Base-by-base conservation (phyloP, 2,888 invertebrate species). In the Anthrax anthrax region DNA sequence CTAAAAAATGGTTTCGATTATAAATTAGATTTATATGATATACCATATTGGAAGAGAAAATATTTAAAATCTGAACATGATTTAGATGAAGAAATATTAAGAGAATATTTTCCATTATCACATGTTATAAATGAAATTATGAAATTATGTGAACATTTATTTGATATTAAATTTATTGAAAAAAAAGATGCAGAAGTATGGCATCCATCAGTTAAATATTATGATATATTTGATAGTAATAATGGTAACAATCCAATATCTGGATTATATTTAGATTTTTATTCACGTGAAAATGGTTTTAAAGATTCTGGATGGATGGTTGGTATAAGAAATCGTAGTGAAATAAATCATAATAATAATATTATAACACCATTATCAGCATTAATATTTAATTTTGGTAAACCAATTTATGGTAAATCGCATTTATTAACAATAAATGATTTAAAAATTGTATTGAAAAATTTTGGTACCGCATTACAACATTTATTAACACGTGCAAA, bases 261-360 rank as follows among this genome's bases (percentile, higher is more conserved):
- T n/a, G 84, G 84, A 8, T 88, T 92, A 60, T 92, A 86, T 61
- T 69, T 92, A 1, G 92, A 94, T 64, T 84, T 84, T 0, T 91
- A 82, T 60, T 75, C 77, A 0, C 74, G 80, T 43, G 72, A 74
- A 40, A 75, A 79, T 45, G 75, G 78, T 52, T 85, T 84, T 42
- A 64, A 69, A 77, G 42, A 66, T 71, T 36, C 63, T 72, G 83
- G 84, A 5, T 86, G 83, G 81, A 81, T 87, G 71, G 76, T 89
- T 12, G 72, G 80, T n/a, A 80, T 88, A 42, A 75, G 83, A 53
- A 84, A 81, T 61, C 77, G 74, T 53, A 85, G 86, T 60, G 70
- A 73, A 39, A 60, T 80, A 0, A 72, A 78, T 0, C 70, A 71
- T 4, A 75, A 76, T 0, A 77, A 74, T 49, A 72, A 78, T 0